phyloP scores from a whole-genome alignment of 2,797 vertebrate species.

The Bothrops alternatus region DNA sequence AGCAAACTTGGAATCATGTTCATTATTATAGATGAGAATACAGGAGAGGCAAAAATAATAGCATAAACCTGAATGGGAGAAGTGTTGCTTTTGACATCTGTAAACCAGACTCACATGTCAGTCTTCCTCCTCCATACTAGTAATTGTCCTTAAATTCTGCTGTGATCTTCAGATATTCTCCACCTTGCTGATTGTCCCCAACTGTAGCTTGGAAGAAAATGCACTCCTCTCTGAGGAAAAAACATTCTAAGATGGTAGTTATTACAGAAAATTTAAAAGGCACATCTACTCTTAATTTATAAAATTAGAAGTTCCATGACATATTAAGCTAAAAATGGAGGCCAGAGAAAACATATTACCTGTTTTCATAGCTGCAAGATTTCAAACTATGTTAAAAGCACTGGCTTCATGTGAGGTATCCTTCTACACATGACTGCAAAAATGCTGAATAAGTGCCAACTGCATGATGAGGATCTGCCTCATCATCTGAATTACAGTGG shows the following conservation, averaged over 20 bases:
- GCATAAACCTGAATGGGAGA: neutral
- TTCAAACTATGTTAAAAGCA: neutral
- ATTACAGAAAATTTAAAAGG: neutral
- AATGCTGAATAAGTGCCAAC: no score
- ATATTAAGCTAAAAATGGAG: neutral
- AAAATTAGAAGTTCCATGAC: no score
- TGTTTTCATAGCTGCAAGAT: neutral
- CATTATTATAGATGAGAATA: neutral
- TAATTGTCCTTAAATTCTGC: neutral
- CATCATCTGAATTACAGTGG: neutral
- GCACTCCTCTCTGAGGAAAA: neutral
- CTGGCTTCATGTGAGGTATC: no score
- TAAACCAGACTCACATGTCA: neutral
- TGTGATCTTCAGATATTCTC: neutral
- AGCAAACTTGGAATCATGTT: neutral
- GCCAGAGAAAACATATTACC: neutral
- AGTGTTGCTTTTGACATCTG: neutral
- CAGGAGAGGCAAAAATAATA: neutral
- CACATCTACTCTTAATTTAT: neutral
- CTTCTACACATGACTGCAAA: no score
- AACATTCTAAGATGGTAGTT: neutral
- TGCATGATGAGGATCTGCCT: no score
- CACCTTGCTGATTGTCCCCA: neutral
- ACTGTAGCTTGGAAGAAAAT: neutral
- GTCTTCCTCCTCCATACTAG: neutral